Evolutionary conservation across 2,888 invertebrate species (phyloP), one percentile per base, ranked within the genome.

Genomic region (Ochropacha duplaris): DNA sequence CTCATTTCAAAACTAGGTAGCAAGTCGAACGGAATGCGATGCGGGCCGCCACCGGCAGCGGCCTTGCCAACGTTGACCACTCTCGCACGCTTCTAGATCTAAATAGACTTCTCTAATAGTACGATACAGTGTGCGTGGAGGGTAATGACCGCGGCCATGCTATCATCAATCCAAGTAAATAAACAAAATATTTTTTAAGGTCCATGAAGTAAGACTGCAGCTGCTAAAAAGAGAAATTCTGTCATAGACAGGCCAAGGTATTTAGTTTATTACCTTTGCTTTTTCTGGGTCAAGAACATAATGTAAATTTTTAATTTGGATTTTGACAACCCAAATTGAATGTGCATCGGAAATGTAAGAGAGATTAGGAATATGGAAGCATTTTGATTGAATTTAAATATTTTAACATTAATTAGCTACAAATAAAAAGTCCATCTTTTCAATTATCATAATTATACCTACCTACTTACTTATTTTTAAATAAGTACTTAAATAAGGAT

Each of bases 11-110:
- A 90, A 90, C 76, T 66, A 74, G 72, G 79, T 75, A 76, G 81
- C 82, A 81, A 82, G 81, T 84, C 78, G 82, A 81, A 82, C 79
- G 91, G 92, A 91, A 90, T 90, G 90, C 88, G 85, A 90, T 90
- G 90, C 88, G 85, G 88, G 77, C 81, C 82, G 83, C 74, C 67
- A 57, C 75, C 72, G 71, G 79, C 81, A 84, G 81, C 87, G 90
- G 88, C 90, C 90, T 90, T 84, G 87, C 88, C 88, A 86, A 84
- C 81, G 77, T 82, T 88, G 90, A 87, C 90, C 88, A 90, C 88
- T 88, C 87, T 84, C 81, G 79, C 79, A 79, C 81, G 82, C 78
- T 81, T 73, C 79, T 73, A 84, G 75, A 83, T 82, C 79, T 73
- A 79, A 83, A 81, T 81, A 81, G 79, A 78, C 36, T 39, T 19